Percentiles rank a stretch among this genome's conserved stretches.
Evolutionary conservation across 2,888 invertebrate genomes (phyloP).

Genomic region (Acanthococcus lagerstroemiae): DNA sequence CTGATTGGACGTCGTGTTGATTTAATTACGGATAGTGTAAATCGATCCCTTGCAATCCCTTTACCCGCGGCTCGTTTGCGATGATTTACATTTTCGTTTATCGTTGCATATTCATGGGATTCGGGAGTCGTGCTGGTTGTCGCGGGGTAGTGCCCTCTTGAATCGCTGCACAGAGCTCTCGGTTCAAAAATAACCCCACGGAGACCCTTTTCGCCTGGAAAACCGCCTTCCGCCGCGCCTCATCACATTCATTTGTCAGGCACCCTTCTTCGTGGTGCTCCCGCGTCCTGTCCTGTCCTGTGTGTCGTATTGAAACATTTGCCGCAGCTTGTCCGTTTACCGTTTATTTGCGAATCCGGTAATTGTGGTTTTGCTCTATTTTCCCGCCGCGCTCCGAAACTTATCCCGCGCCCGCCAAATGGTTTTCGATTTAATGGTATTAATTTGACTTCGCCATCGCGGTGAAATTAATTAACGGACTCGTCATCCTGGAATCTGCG

Average conservation of each 20-base stretch:
- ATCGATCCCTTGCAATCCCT: conserved; percentile 17
- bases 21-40: conserved; percentile 30
- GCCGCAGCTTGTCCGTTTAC: no score
- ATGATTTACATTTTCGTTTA: conserved; percentile 27
- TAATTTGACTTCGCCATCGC: conserved; percentile 21
- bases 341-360: no score
- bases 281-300: no score
- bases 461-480: conserved; percentile 26
- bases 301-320: no score
- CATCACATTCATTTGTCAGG: no score
- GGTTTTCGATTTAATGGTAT: conserved; percentile 27
- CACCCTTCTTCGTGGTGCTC: no score
- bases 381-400: conserved; percentile 8
- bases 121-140: background rate
- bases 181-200: conserved; percentile 12
- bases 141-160: conserved; percentile 19
- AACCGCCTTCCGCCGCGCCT: no score
- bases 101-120: conserved; percentile 31
- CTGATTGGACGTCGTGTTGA: conserved; percentile 30
- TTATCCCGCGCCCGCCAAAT: background rate
- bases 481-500: conserved; percentile 23
- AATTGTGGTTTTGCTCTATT: background rate
- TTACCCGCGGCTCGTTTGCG: conserved; percentile 7
- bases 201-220: no score
- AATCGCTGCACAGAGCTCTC: no score